Conservation (phyloP, 2,113 vertebrate genomes). For the Gobius niger region DNA sequence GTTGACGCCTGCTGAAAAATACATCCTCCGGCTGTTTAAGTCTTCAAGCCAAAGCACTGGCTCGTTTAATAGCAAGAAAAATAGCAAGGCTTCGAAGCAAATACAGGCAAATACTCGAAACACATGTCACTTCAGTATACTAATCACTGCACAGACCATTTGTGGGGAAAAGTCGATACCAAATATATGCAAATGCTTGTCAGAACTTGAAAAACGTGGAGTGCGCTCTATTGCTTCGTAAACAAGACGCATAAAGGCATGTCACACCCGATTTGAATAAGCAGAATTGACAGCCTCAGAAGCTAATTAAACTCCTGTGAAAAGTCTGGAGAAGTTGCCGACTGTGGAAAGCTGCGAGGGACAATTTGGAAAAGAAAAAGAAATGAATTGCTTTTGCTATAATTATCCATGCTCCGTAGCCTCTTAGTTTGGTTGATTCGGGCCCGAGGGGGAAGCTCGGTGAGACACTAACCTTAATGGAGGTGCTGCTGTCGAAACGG, state of each 20-base stretch:
- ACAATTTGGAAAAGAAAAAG: slow-evolving; percentile 23
- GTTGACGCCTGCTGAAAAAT: too few relatives aligned
- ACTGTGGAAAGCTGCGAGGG: slow-evolving; percentile 2
- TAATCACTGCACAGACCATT: background rate
- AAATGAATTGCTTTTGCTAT: slow-evolving; percentile 40
- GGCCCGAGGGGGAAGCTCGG: background rate
- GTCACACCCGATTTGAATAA: background rate
- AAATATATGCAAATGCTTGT: background rate
- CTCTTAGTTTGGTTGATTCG: slow-evolving; percentile 16
- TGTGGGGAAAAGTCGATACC: background rate
- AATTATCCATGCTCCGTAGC: slow-evolving; percentile 35
- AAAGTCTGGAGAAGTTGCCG: slow-evolving; percentile 5
- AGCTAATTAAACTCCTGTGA: slow-evolving; percentile 29
- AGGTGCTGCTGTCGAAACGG: slow-evolving; percentile 94
- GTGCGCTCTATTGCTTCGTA: background rate
- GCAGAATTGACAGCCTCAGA: slow-evolving; percentile 16
- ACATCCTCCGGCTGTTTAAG: too few relatives aligned
- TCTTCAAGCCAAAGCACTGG: too few relatives aligned
- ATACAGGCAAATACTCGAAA: too few relatives aligned
- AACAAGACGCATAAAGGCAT: background rate
- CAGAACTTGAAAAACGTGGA: background rate
- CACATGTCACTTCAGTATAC: background rate
- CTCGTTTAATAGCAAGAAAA: too few relatives aligned
- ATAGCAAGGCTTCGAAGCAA: too few relatives aligned
- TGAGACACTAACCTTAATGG: slow-evolving; percentile 86